These are phyloP conservation scores for Drosophila truncata DNA, from an alignment of 1,140 invertebrate genomes.

Conservation along the genomic window DNA sequence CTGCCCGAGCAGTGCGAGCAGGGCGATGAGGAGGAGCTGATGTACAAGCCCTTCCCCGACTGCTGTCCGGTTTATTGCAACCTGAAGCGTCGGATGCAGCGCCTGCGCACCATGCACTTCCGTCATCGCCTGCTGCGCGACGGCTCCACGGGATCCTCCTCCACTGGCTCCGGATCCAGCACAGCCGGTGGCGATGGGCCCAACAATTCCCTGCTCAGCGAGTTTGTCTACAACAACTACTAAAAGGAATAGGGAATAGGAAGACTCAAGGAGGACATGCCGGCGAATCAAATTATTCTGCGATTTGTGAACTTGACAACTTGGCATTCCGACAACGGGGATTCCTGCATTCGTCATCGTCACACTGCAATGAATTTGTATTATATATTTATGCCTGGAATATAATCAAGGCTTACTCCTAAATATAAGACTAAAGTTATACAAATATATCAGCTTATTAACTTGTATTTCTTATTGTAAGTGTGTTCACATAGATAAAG, in stretches of 20 bases:
- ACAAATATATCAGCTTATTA: neutral
- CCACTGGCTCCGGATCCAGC: neutral
- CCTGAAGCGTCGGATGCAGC: slow-evolving; percentile 81
- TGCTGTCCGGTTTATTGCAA: slow-evolving; percentile 84
- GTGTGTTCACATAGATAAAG: slow-evolving; percentile 8
- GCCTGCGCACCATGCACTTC: slow-evolving; percentile 77
- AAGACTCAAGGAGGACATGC: slow-evolving; percentile 5
- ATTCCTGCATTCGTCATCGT: neutral
- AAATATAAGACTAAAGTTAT: slow-evolving; percentile 7
- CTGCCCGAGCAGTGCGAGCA: slow-evolving; percentile 81
- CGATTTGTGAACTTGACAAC: slow-evolving; percentile 46
- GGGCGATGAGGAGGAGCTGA: slow-evolving; percentile 82
- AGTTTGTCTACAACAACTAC: slow-evolving; percentile 77
- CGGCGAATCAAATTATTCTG: slow-evolving; percentile 23
- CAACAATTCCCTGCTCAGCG: slow-evolving; percentile 62
- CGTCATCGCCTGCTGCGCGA: slow-evolving; percentile 77
- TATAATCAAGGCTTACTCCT: neutral
- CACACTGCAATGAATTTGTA: slow-evolving; percentile 14
- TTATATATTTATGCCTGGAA: neutral
- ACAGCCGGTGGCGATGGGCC: slow-evolving; percentile 34
- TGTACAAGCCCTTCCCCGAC: slow-evolving; percentile 83
- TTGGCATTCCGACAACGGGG: neutral
- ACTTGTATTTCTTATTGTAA: slow-evolving; percentile 7
- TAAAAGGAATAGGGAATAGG: neutral
- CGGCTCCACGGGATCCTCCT: slow-evolving; percentile 7